phyloP scores from a whole-genome alignment of 2,113 vertebrate species.

The Castor canadensis region DNA sequence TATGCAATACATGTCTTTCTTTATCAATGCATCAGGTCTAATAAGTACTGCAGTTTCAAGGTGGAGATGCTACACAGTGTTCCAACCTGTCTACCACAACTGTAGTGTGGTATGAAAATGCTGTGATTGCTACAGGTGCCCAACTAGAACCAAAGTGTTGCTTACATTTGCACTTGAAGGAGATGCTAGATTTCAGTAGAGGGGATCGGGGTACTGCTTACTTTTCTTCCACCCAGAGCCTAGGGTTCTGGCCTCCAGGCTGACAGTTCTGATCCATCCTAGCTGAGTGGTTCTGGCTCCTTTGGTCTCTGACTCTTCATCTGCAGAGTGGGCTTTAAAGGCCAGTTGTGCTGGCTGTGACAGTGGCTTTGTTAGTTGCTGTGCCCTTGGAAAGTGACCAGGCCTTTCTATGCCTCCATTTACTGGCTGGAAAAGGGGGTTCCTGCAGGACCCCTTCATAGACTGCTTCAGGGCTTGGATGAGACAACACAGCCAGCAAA shows the following conservation, averaged over 20 bases:
- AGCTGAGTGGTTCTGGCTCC: neutral
- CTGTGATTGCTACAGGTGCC: neutral
- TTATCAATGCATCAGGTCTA: neutral
- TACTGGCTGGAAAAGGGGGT: neutral
- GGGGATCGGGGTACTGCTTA: neutral
- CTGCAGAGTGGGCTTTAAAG: neutral
- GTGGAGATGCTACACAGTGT: too few relatives aligned
- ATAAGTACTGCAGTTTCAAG: neutral
- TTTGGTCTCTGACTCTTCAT: neutral
- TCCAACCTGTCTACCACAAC: neutral
- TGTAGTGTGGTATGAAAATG: neutral
- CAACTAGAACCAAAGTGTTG: too few relatives aligned
- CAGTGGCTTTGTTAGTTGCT: accelerated
- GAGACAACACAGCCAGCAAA: neutral
- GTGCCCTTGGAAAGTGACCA: neutral
- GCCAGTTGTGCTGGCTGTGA: neutral
- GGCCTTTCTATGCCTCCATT: neutral
- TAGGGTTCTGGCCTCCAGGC: neutral
- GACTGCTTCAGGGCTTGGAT: neutral
- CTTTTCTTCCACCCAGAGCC: neutral
- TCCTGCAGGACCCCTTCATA: accelerated
- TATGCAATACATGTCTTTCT: neutral
- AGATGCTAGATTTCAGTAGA: neutral
- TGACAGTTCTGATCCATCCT: neutral
- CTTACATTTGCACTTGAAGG: neutral